phyloP scores from a whole-genome alignment of 2,888 invertebrate genomes.

The Marronus borbonicus region DNA sequence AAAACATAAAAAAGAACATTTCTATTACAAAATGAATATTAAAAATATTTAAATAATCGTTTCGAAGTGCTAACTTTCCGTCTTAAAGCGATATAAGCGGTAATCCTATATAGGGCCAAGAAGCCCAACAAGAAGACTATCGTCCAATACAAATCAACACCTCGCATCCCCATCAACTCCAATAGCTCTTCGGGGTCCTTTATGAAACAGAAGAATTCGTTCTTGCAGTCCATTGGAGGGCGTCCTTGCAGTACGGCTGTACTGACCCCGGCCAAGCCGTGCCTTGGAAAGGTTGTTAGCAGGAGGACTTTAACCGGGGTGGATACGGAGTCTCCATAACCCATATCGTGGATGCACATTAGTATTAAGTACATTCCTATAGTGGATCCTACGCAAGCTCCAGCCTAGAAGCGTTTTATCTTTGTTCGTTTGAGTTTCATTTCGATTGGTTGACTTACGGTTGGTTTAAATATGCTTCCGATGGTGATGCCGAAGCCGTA shows the following conservation, averaged over 20 bases:
- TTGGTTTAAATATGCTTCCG: slow-evolving; percentile 44
- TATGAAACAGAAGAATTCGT: slow-evolving; percentile 54
- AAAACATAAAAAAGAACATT: neutral
- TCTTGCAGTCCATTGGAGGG: slow-evolving; percentile 38
- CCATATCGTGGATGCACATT: slow-evolving; percentile 77
- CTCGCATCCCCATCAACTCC: slow-evolving; percentile 52
- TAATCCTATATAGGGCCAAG: slow-evolving; percentile 42
- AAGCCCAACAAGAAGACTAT: slow-evolving; percentile 43
- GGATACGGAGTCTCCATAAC: slow-evolving; percentile 74
- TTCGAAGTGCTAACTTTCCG: slow-evolving; percentile 45
- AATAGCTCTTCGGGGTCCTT: slow-evolving; percentile 52
- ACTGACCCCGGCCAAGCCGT: slow-evolving; percentile 75
- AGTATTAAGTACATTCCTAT: slow-evolving; percentile 74
- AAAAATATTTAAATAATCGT: slow-evolving; percentile 6
- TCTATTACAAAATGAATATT: neutral
- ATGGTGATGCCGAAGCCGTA: slow-evolving; percentile 45
- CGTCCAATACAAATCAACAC: slow-evolving; percentile 29
- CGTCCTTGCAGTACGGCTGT: slow-evolving; percentile 17
- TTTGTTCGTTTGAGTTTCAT: neutral
- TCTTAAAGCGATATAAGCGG: slow-evolving; percentile 52
- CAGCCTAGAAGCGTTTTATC: slow-evolving; percentile 70
- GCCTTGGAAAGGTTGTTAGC: slow-evolving; percentile 78
- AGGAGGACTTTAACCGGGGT: slow-evolving; percentile 73
- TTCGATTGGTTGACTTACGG: slow-evolving; percentile 30
- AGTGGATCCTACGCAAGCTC: slow-evolving; percentile 76